Percentiles rank a stretch among this genome's conserved stretches.
phyloP scores from a whole-genome alignment of 2,888 invertebrate genomes.

The Stegophylla sp. region DNA sequence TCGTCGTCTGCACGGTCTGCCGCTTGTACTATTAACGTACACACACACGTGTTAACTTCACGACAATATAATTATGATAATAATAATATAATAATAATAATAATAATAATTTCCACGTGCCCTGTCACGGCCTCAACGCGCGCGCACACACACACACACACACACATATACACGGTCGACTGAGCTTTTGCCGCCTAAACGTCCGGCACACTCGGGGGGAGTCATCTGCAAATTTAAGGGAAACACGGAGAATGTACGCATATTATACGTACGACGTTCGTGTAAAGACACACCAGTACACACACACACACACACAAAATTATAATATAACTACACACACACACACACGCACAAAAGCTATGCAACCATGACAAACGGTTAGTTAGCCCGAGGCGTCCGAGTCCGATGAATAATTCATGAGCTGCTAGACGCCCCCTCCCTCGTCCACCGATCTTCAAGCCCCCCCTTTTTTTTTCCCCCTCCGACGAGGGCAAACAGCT shows the following conservation, averaged over 20 bases:
- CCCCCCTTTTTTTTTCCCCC: too few relatives aligned
- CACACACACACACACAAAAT: background rate
- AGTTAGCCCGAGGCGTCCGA: conserved; percentile 49
- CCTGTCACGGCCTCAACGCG: too few relatives aligned
- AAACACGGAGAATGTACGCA: background rate
- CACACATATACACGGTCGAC: background rate
- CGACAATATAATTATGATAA: too few relatives aligned
- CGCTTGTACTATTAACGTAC: too few relatives aligned
- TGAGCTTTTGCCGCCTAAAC: conserved; percentile 3
- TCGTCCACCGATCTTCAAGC: background rate
- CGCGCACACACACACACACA: too few relatives aligned
- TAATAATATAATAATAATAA: too few relatives aligned
- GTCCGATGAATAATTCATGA: conserved; percentile 49
- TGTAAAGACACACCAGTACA: background rate
- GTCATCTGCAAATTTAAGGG: conserved; percentile 29
- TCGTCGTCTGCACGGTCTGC: too few relatives aligned
- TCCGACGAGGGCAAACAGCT: conserved; percentile 32
- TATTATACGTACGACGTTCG: background rate
- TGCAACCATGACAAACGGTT: conserved; percentile 46
- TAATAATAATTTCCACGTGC: too few relatives aligned
- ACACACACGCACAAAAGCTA: too few relatives aligned
- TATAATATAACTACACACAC: too few relatives aligned
- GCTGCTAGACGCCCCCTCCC: background rate
- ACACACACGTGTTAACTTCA: too few relatives aligned
- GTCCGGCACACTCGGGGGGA: conserved; percentile 1